Evolutionary conservation across 2,797 vertebrate genomes (phyloP), one percentile per base, ranked within the genome.

Genomic region (Astyanax mexicanus): DNA sequence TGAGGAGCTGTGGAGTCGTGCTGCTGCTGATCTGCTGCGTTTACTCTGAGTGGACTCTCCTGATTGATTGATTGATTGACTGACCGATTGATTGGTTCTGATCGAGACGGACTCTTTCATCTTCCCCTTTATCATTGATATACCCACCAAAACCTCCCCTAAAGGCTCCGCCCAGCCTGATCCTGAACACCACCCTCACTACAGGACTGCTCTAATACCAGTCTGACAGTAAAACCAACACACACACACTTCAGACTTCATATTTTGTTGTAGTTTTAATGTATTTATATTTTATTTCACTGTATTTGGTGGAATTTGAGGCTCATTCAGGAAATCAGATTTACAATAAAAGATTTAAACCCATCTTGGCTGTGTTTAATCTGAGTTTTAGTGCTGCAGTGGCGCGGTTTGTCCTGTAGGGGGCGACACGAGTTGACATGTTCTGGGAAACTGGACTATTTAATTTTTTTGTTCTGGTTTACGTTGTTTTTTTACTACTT

Each of bases 221-320:
- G 3, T 21, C 11, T 38, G 32, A 17, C 11, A 32, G 21, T 71
- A 40, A n/a, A 1, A 68, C 57, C 57, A 44, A 71, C 61, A 54
- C 15, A 49, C 32, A 62, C 5, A 71, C 21, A 75, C 42, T 49
- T 69, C 55, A 71, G 19, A 58, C 47, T 68, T 25, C 62, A 75
- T 64, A 60, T 77, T 74, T 78, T 81, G 32, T 79, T 80, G 58
- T 62, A 23, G 25, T 85, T 84, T 85, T 83, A 79, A 83, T 74
- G 52, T 86, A 84, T 84, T 82, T 84, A 86, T 85, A 85, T 84
- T 81, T 65, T 78, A 44, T 83, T 84, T 78, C 69, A 74, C 52
- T 40, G 52, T 47, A 71, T 10, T 44, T 55, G 55, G 69, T 78
- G 77, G 58, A 80, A 75, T 76, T 57, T 67, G 78, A 79, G 42